A percentile compares a stretch with the other conserved stretches of the same genome.
Evolutionary conservation across 2,797 vertebrate genomes (phyloP).

Genomic region (Macropus fuliginosus): DNA sequence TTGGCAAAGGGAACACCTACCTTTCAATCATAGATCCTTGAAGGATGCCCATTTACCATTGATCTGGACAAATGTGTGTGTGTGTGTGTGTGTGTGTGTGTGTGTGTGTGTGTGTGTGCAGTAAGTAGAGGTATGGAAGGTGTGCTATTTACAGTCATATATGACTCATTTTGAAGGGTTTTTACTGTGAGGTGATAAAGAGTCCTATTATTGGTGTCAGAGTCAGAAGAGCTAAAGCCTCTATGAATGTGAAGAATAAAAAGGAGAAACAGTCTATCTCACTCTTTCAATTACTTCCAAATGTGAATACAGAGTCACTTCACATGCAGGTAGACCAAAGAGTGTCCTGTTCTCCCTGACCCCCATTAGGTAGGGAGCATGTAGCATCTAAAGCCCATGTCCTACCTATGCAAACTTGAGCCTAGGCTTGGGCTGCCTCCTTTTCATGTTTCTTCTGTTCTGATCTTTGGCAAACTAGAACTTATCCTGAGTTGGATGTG

Average conservation of each 20-base stretch:
- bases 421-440: neutral
- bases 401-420: neutral
- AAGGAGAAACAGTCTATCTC: too few species aligned
- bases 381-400: neutral
- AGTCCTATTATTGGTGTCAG: neutral
- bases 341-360: neutral
- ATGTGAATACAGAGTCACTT: too few species aligned
- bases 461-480: neutral
- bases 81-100: neutral
- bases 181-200: neutral
- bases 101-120: neutral
- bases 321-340: too few species aligned
- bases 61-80: neutral
- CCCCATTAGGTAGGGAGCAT: neutral
- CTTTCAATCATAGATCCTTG: neutral
- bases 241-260: neutral
- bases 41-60: neutral
- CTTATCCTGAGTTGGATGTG: neutral
- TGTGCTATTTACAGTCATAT: neutral
- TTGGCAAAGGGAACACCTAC: neutral
- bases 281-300: too few species aligned
- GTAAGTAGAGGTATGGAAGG: neutral
- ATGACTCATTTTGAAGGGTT: neutral
- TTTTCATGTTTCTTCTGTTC: neutral
- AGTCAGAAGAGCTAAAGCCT: neutral